Base-by-base conservation (phyloP, 37 sponge, comb jelly and placozoan genomes). In the Ephydatia muelleri region DNA sequence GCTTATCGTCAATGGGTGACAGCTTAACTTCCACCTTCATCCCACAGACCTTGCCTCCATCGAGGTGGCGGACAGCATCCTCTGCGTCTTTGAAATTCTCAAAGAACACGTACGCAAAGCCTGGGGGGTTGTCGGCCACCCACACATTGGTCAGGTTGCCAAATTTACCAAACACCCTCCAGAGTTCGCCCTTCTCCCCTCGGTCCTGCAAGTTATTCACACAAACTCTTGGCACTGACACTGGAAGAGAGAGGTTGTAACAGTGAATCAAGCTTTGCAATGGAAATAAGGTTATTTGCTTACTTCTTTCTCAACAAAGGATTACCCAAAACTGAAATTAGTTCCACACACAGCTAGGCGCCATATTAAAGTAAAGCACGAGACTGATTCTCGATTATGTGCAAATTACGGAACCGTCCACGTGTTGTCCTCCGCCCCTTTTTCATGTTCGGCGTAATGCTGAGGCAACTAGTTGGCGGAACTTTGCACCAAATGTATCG, bases 101-200 rank as follows among this genome's bases (percentile, higher is more conserved):
- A 70, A 85, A 92, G 78, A 89, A 91, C 12, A 95, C 90, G 70
- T 91, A 95, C 67, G 96, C 96, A 84, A 95, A 95, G 13, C 96
- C 96, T 5, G 96, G 96, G 9, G 96, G 96, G 57, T 95, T 89
- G 72, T 80, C 66, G 13, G 96, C 96, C 65, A 95, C 84, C 96
- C 96, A 95, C 12, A 95, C 93, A 68, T 92, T 85, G 21, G 73
- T 76, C 13, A 95, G 34, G 35, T 65, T 66, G 9, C 93, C 93
- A 65, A 65, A 92, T 23, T 78, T 49, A 5, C 66, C 47, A 49
- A 87, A 95, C 3, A 64, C 67, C 40, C 72, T 57, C n/a, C 83
- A 28, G 14, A 95, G 68, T 49, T 95, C 96, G 37, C 84, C 87
- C 78, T 90, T 90, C 83, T 90, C 84, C 6, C 93, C 96, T 35